A percentile compares a stretch with the other conserved stretches of the same genome.
phyloP scores from a whole-genome alignment of 2,888 invertebrate genomes.

The Chironomus riparius region DNA sequence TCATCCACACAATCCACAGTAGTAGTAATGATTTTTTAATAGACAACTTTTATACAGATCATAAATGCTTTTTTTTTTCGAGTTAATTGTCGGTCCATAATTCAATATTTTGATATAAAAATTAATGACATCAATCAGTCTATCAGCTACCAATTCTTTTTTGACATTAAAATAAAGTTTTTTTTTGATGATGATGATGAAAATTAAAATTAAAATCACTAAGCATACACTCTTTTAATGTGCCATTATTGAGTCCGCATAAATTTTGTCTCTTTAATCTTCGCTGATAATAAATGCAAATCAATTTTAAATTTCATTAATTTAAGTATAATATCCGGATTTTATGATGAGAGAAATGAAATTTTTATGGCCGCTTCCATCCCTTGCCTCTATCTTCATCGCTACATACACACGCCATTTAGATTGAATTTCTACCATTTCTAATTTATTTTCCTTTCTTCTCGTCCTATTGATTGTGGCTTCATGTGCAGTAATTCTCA shows the following conservation, averaged over 20 bases:
- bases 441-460: too few species aligned
- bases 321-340: too few species aligned
- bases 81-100: slow-evolving; percentile 16
- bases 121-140: slow-evolving; percentile 13
- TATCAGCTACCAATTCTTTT: neutral
- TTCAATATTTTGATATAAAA: neutral
- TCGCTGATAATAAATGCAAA: too few species aligned
- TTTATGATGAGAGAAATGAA: too few species aligned
- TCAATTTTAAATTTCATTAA: too few species aligned
- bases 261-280: too few species aligned
- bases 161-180: neutral
- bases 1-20: slow-evolving; percentile 6
- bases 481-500: too few species aligned
- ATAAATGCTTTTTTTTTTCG: slow-evolving; percentile 10
- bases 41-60: slow-evolving; percentile 12
- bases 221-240: neutral
- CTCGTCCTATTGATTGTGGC: too few species aligned
- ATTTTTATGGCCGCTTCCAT: too few species aligned
- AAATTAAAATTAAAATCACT: neutral
- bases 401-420: too few species aligned
- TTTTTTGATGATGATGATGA: neutral
- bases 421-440: too few species aligned
- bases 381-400: too few species aligned
- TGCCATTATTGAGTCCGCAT: neutral
- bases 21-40: slow-evolving; percentile 20